Evolutionary conservation across 2,888 invertebrate species (phyloP).

Genomic region (Amiota minor): DNA sequence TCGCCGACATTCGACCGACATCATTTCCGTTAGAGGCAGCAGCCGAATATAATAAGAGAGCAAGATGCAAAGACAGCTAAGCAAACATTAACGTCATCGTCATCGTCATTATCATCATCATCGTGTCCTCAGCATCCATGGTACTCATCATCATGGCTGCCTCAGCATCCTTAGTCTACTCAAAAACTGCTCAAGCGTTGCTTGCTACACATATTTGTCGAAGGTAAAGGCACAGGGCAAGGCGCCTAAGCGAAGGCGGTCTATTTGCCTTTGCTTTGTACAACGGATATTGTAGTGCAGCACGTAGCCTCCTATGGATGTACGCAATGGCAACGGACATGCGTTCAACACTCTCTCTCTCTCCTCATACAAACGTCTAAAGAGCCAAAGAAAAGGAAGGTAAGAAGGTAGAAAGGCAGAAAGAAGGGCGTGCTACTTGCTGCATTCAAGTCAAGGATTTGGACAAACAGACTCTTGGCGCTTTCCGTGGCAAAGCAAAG

Average conservation of each 20-base stretch:
- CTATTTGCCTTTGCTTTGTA: conserved; percentile 17
- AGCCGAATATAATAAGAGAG: conserved; percentile 45
- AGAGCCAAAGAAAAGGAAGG: not conserved
- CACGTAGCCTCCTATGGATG: conserved; percentile 4
- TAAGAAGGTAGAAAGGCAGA: not conserved
- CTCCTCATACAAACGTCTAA: not conserved
- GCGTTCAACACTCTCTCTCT: conserved; percentile 1
- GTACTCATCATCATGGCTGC: conserved; percentile 60
- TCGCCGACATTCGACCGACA: conserved; percentile 56
- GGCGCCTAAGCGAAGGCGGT: conserved; percentile 1
- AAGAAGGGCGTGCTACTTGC: not conserved
- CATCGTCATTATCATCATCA: not conserved
- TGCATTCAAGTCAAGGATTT: conserved; percentile 64
- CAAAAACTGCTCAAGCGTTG: not conserved
- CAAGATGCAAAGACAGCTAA: conserved; percentile 67
- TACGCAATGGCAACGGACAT: conserved; percentile 21
- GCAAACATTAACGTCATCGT: conserved; percentile 63
- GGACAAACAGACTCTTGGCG: conserved; percentile 49
- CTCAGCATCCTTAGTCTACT: conserved; percentile 32
- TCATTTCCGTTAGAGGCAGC: conserved; percentile 62
- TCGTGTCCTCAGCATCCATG: not conserved
- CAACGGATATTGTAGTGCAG: conserved; percentile 22
- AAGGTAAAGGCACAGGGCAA: not conserved
- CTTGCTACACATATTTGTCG: not conserved
- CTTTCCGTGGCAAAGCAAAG: conserved; percentile 20